Base-by-base conservation (phyloP, 2,797 vertebrate genomes). In the Oryzias sinensis region DNA sequence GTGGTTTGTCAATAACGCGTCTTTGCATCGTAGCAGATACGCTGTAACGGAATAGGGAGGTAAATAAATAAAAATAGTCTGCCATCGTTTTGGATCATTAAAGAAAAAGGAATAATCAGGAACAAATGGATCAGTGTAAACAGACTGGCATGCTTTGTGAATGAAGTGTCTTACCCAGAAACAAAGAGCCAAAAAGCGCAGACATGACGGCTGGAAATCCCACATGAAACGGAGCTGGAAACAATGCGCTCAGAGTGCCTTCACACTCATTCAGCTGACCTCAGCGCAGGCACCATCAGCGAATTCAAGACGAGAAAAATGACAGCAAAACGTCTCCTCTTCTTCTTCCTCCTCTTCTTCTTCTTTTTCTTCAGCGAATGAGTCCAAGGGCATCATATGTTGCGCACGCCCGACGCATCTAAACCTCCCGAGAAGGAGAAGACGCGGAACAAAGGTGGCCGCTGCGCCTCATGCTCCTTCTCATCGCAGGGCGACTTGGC, bases 131-230 rank as follows among this genome's bases (percentile, higher is more conserved):
- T 9, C 8, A 33, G 29, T 33, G 29, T 33, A 33, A 33, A 33
- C 8, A 33, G 29, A 11, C 29, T 8, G 29, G 29, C 29, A 11
- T 33, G 29, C 8, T 33, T 33, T 33, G 29, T 33, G 29, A 33
- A 33, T 25, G 22, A 53, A 75, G 71, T 70, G 81, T 91, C 92
- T 92, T 86, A 93, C 92, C 91, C 73, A 92, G 85, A 87, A 91
- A 89, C 87, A 90, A 89, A 85, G 85, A 89, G 72, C 76, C 77
- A 59, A 83, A 87, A 69, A 72, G 84, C 73, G 89, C 87, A 91
- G 90, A 90, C 92, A 93, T 93, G 87, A 70, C 87, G 86, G 87
- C 89, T 81, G 72, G 84, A 82, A 88, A 87, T 92, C 90, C 91
- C 86, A 85, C 49, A 77, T 65, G 81, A 68, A 76, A 63, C 75